Percentiles rank a stretch among this genome's conserved stretches.
Evolutionary conservation across 2,797 vertebrate species (phyloP).

Genomic region (Sebastolobus altivelis): DNA sequence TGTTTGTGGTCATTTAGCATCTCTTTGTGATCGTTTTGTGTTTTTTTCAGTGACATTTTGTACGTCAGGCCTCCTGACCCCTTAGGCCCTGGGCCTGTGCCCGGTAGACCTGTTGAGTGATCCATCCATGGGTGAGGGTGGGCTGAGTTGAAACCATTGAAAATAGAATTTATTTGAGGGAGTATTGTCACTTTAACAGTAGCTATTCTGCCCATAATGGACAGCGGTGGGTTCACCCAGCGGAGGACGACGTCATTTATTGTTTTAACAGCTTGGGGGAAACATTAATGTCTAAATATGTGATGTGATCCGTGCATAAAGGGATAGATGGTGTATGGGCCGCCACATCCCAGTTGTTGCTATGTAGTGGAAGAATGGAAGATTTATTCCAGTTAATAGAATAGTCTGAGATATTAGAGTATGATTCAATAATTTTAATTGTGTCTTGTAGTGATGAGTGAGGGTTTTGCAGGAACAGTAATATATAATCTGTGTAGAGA

Average conservation of each 20-base stretch:
- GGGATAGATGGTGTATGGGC: not conserved
- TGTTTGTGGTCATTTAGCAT: too few relatives aligned
- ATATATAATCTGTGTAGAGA: slow-evolving; percentile 1
- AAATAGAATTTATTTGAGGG: not conserved
- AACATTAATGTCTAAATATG: not conserved
- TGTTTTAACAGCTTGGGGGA: not conserved
- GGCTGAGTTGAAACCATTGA: not conserved
- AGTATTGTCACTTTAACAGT: too few relatives aligned
- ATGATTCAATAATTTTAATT: not conserved
- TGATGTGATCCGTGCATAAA: not conserved
- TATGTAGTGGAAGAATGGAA: not conserved
- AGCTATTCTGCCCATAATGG: not conserved
- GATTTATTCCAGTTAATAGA: not conserved
- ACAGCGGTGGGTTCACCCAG: not conserved
- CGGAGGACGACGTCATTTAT: too few relatives aligned
- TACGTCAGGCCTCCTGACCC: too few relatives aligned
- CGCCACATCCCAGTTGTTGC: not conserved
- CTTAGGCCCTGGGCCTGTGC: too few relatives aligned
- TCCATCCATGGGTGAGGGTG: too few relatives aligned
- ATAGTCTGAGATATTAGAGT: not conserved
- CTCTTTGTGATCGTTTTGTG: too few relatives aligned
- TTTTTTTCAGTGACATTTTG: too few relatives aligned
- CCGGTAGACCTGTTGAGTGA: too few relatives aligned
- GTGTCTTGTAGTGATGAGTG: not conserved
- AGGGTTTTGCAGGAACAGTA: not conserved